Evolutionary conservation across 1,140 invertebrate genomes (phyloP), one percentile per base, ranked within the genome.

Genomic region (Antheraea mylitta): DNA sequence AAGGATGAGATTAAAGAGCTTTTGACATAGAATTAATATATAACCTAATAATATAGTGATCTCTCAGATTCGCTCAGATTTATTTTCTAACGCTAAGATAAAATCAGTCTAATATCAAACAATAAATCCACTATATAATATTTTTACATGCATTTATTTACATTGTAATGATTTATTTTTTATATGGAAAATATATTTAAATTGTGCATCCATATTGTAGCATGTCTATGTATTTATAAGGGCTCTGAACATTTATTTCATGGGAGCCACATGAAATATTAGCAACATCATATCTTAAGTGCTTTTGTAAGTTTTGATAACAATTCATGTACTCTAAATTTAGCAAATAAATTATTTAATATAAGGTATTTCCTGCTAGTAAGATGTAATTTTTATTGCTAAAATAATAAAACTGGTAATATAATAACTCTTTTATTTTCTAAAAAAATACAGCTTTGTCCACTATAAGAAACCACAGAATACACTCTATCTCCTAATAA

Each of bases 1-100:
- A 98, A 96, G 89, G 96, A 96, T 74, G 98, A 99, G 93, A 99
- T 99, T 74, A 97, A 97, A 92, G 94, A 94, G 77, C 93, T 92
- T 30, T 74, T 92, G 68, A 90, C 88, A 89, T 91, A 91, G 72
- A 80, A 64, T 71, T 48, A 75, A 63, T 68, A 11, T 69, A 38
- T 67, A 70, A 67, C 73, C 64, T 18, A 69, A 73, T 70, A 72
- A 68, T 66, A 74, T 42, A 74, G 68, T 72, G 66, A 75, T 70
- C 70, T 73, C 74, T 58, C 58, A 70, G 45, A 76, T 74, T 79
- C 68, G 76, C 79, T 87, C 76, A 87, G 71, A 80, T 80, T 80
- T 76, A 79, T 84, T 81, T 77, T 81, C 72, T 78, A 77, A 86
- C 78, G 84, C 85, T 86, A 85, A 80, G 74, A 75, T 76, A 67